Base-by-base conservation (phyloP, 1,140 invertebrate species). In the Dysdera silvatica region DNA sequence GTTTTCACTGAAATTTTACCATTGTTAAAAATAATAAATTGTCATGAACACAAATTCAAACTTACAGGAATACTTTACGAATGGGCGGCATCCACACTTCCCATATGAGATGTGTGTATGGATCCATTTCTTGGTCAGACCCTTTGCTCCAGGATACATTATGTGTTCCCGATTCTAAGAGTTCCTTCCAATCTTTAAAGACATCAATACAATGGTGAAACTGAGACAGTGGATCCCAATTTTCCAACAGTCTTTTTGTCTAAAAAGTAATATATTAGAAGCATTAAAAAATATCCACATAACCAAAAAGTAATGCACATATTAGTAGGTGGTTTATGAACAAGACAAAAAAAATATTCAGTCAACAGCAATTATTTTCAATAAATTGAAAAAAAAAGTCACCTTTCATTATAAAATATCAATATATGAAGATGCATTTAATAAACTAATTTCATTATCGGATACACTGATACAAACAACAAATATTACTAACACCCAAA, bases 1-100 rank as follows among this genome's bases (percentile, higher is more conserved):
- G n/a, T n/a, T n/a, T n/a, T n/a, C n/a, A n/a, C n/a, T n/a, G n/a
- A n/a, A n/a, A n/a, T n/a, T n/a, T n/a, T n/a, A n/a, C n/a, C n/a
- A n/a, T n/a, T n/a, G n/a, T n/a, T n/a, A n/a, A n/a, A n/a, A n/a
- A n/a, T n/a, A n/a, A n/a, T n/a, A n/a, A n/a, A n/a, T n/a, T n/a
- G n/a, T n/a, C n/a, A n/a, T n/a, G n/a, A n/a, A n/a, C n/a, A n/a
- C n/a, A n/a, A n/a, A n/a, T n/a, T n/a, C n/a, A n/a, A n/a, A 78
- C 80, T 78, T 80, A 85, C 81, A 82, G 79, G 69, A 87, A 80
- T 33, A 86, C 82, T 62, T 79, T 79, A 68, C 89, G 80, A 56
- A 93, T 78, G 58, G 80, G 81, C 31, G 91, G 92, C 82, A 95
- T 87, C 84, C 91, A 91, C 1, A 87, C 83, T 62, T 91, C 87